Evolutionary conservation across 1,140 invertebrate genomes (phyloP), one percentile per base, ranked within the genome.

Genomic region (Drosophila pseudoobscura): DNA sequence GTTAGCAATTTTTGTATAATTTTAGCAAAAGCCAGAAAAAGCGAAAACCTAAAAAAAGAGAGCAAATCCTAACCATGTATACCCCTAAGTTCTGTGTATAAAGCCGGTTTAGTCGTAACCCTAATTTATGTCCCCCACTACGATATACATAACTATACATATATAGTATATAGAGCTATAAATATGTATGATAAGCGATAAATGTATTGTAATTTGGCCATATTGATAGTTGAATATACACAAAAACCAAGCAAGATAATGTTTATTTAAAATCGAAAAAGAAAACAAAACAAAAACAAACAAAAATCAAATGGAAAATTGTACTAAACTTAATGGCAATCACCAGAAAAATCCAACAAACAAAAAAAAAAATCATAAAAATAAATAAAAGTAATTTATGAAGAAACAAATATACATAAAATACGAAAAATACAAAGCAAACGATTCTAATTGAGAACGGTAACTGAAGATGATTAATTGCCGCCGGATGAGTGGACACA

Each of bases 171-270:
- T 72, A 60, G 57, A 63, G 54, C 17, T 68, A 58, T 60, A 75
- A 60, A 50, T 63, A 80, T 75, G 68, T 72, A 79, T 68, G 75
- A 80, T 89, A 88, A 84, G 72, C 79, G 74, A 79, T 80, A 89
- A 89, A 78, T 89, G 80, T 89, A 89, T 89, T 89, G 89, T 90
- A 90, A 90, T 90, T 74, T 90, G 89, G 89, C 89, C 89, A 90
- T 90, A 90, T 90, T 90, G 80, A 90, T 90, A 90, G 88, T 90
- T 90, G 78, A 90, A 84, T 89, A 90, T 90, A 90, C 77, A 78
- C 65, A 68, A 87, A 50, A 70, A 62, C 43, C 55, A 77, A 71
- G 58, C 54, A 69, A 75, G 52, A 74, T 69, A 82, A 88, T 58
- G 83, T 80, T 78, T 82, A 87, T 83, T 69, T 69, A 69, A 74